Evolutionary conservation across 2,113 vertebrate genomes (phyloP).

Genomic region (Diglossa brunneiventris): DNA sequence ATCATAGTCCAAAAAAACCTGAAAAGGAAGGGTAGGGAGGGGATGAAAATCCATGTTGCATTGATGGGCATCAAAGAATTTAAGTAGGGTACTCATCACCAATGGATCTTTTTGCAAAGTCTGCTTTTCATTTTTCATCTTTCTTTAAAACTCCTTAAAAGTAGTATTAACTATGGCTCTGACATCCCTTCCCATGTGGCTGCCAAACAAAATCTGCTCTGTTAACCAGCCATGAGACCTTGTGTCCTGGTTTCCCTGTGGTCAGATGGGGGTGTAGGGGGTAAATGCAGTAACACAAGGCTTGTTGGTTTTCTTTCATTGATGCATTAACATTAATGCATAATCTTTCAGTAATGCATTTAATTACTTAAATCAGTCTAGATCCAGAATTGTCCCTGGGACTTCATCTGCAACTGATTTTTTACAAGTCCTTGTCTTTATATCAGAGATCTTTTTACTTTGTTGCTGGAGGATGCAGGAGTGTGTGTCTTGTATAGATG

Average conservation of each 20-base stretch:
- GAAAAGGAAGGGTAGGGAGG: background rate
- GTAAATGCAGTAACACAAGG: background rate
- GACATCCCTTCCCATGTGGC: background rate
- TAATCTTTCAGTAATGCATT: background rate
- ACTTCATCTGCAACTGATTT: background rate
- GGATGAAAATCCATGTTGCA: background rate
- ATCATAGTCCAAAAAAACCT: background rate
- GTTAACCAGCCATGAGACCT: background rate
- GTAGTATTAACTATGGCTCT: background rate
- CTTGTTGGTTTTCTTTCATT: background rate
- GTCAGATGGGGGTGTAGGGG: background rate
- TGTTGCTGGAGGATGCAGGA: background rate
- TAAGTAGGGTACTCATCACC: background rate
- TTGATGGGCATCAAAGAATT: background rate
- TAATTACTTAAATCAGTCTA: background rate
- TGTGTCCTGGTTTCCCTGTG: background rate
- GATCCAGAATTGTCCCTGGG: background rate
- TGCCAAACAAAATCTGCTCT: background rate
- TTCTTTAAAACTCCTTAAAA: background rate
- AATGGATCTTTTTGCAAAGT: background rate
- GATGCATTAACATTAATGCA: background rate
- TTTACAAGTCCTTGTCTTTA: background rate
- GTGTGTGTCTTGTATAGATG: background rate
- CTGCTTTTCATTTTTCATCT: background rate
- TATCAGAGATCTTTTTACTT: background rate